These are phyloP conservation scores for Euspilapteryx auroguttella DNA, from an alignment of 2,888 invertebrate genomes.

Conservation along the genomic window DNA sequence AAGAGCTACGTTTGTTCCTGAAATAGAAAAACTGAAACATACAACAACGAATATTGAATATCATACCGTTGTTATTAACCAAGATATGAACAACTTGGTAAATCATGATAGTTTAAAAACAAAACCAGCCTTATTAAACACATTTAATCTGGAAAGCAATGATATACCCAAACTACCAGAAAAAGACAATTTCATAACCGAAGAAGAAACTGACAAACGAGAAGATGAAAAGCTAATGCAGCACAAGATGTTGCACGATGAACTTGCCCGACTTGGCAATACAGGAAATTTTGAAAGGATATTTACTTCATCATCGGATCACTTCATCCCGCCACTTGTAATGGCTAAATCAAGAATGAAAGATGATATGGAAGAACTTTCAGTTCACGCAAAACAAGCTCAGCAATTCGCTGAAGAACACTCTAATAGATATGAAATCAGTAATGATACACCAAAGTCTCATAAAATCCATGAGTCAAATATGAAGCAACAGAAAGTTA, in stretches of 20 bases:
- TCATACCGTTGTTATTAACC: too few relatives aligned
- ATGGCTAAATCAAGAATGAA: slow-evolving; percentile 54
- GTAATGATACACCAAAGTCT: not conserved
- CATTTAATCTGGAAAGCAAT: slow-evolving; percentile 36
- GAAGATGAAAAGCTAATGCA: slow-evolving; percentile 32
- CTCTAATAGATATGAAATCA: not conserved
- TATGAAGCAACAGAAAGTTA: slow-evolving; percentile 11
- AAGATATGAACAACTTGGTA: too few relatives aligned
- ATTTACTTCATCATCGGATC: slow-evolving; percentile 51
- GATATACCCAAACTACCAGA: slow-evolving; percentile 17
- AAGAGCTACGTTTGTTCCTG: not conserved
- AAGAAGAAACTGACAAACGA: not conserved
- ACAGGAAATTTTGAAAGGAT: slow-evolving; percentile 45
- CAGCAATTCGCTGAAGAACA: slow-evolving; percentile 31
- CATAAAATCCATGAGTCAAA: slow-evolving; percentile 7
- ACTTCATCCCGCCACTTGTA: slow-evolving; percentile 51
- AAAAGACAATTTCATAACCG: not conserved
- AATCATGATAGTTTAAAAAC: too few relatives aligned
- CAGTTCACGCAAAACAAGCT: slow-evolving; percentile 47
- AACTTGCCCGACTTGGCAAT: slow-evolving; percentile 41
- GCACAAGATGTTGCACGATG: slow-evolving; percentile 43
- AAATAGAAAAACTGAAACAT: not conserved
- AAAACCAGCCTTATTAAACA: slow-evolving; percentile 7
- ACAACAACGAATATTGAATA: not conserved
- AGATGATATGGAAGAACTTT: slow-evolving; percentile 51